These are phyloP conservation scores for Periplaneta americana DNA, from an alignment of 1,140 invertebrate species.

Conservation along the genomic window DNA sequence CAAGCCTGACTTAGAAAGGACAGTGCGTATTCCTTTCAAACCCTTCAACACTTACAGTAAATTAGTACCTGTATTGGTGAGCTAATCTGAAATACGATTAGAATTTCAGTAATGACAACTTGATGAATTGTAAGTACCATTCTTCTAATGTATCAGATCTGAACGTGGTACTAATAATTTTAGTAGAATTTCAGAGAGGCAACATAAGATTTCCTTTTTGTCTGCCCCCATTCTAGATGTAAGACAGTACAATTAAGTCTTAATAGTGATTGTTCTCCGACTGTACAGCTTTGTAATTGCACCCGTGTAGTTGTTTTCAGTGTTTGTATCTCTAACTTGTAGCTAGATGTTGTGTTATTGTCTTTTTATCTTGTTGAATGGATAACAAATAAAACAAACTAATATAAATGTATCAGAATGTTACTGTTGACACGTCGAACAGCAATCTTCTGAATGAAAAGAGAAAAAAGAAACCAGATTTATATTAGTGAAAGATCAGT, in stretches of 20 bases:
- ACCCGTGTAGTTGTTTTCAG: too few species aligned
- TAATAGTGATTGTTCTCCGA: too few species aligned
- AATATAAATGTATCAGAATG: too few species aligned
- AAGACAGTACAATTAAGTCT: neutral
- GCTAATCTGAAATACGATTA: neutral
- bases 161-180: neutral
- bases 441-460: too few species aligned
- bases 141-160: neutral
- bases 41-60: neutral
- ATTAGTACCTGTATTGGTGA: neutral
- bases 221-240: neutral
- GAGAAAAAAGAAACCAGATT: too few species aligned
- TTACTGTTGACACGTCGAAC: too few species aligned
- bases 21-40: neutral
- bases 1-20: neutral
- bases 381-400: too few species aligned
- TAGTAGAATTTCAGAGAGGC: neutral
- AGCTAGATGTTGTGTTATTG: too few species aligned
- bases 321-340: too few species aligned
- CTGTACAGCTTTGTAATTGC: neutral
- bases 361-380: too few species aligned
- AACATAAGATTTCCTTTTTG: neutral
- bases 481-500: too few species aligned
- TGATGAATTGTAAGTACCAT: neutral
- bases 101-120: neutral